A percentile compares a stretch with the other conserved stretches of the same genome.
These are phyloP conservation scores for Rallus limicola DNA, from an alignment of 2,113 vertebrate genomes.

Conservation along the genomic window DNA sequence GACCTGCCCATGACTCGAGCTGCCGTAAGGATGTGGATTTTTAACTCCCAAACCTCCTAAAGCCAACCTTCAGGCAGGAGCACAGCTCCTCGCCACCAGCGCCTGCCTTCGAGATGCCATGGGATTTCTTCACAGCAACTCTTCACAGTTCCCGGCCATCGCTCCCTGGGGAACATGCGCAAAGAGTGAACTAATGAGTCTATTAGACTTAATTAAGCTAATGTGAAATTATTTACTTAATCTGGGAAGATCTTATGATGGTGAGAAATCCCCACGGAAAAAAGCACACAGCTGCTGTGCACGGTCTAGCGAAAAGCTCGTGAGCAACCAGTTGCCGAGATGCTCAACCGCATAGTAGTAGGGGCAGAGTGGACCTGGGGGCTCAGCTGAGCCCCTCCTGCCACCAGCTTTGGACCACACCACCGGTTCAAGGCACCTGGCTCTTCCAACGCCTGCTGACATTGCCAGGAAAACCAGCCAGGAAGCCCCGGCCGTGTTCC, in stretches of 20 bases:
- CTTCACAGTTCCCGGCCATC: constrained; percentile 51
- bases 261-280: constrained; percentile 41
- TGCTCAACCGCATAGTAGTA: accelerated
- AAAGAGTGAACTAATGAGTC: constrained; percentile 74
- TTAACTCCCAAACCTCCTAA: not conserved
- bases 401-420: not conserved
- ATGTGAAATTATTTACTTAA: constrained; percentile 75
- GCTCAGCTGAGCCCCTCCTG: not conserved
- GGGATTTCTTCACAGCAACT: constrained; percentile 17
- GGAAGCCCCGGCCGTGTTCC: accelerated
- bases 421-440: not conserved
- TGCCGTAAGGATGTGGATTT: accelerated
- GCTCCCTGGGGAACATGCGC: constrained; percentile 12
- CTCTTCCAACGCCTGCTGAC: not conserved
- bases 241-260: constrained; percentile 60
- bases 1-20: not conserved
- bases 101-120: not conserved
- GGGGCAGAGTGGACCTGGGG: accelerated
- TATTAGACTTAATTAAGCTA: constrained; percentile 77
- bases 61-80: not conserved
- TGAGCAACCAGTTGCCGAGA: not conserved
- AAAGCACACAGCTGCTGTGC: not conserved
- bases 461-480: not conserved
- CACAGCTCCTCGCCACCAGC: not conserved
- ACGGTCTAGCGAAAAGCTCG: accelerated